Evolutionary conservation across 2,888 invertebrate genomes (phyloP).

Genomic region (Syritta pipiens): DNA sequence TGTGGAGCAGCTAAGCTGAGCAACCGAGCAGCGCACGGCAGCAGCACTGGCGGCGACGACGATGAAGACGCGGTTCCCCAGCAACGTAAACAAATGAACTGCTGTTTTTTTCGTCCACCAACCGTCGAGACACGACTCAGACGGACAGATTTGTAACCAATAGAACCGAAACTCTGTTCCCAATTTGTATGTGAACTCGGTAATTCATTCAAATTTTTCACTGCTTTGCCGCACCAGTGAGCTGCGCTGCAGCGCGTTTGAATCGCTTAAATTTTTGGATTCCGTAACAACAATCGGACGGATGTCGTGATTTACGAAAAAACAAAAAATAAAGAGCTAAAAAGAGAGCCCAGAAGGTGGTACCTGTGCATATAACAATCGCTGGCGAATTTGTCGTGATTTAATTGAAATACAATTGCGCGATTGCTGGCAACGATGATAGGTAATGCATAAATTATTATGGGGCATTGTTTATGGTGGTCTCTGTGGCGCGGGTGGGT

Average conservation of each 20-base stretch:
- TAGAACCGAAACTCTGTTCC: conserved; percentile 68
- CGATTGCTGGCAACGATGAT: conserved; percentile 56
- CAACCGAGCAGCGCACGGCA: too few species aligned
- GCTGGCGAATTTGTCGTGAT: conserved; percentile 66
- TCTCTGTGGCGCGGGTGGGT: not conserved
- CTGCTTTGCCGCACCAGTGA: conserved; percentile 33
- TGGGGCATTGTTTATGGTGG: conserved; percentile 34
- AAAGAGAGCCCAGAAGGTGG: conserved; percentile 27
- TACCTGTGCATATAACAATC: conserved; percentile 39
- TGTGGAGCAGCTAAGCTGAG: too few species aligned
- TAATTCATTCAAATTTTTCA: conserved; percentile 69
- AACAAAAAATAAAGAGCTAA: too few species aligned
- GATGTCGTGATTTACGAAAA: conserved; percentile 64
- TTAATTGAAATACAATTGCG: conserved; percentile 69
- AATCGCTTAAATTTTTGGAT: conserved; percentile 56
- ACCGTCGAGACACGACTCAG: conserved; percentile 60
- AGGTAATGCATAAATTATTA: conserved; percentile 58
- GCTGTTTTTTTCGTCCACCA: conserved; percentile 49
- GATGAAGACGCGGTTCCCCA: conserved; percentile 26
- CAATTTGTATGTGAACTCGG: conserved; percentile 69
- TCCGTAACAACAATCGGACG: conserved; percentile 40
- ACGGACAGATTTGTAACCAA: conserved; percentile 70
- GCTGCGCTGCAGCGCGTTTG: conserved; percentile 34
- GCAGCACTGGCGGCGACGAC: not conserved
- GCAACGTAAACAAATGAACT: conserved; percentile 62